Percentiles rank a stretch among this genome's conserved stretches.
phyloP scores from a whole-genome alignment of 2,888 invertebrate species.

The Nematopogon swammerdamellus region DNA sequence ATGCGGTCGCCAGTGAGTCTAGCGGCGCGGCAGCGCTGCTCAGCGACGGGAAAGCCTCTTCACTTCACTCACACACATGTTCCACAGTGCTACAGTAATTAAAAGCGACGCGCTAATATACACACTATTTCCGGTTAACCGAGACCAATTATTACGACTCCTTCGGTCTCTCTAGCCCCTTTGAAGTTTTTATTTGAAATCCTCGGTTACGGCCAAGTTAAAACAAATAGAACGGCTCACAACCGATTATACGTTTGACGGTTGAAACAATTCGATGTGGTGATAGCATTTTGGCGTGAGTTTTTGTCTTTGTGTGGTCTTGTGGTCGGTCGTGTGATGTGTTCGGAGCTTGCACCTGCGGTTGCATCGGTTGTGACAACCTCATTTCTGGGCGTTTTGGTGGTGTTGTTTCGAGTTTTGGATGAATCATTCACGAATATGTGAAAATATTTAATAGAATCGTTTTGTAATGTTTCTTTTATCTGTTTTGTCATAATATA shows the following conservation, averaged over 20 bases:
- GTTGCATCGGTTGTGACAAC: not conserved
- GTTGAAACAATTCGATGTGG: constrained; percentile 51
- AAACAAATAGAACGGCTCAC: constrained; percentile 52
- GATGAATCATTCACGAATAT: no score
- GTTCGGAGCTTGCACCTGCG: constrained; percentile 4
- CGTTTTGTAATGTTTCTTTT: no score
- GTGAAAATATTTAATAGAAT: no score
- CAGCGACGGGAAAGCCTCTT: no score
- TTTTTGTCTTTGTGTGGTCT: constrained; percentile 45
- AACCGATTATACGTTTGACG: constrained; percentile 47
- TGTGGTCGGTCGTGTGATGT: constrained; percentile 6
- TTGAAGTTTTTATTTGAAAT: constrained; percentile 54
- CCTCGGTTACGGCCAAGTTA: constrained; percentile 49
- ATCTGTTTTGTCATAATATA: no score
- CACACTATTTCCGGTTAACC: constrained; percentile 53
- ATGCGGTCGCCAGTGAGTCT: not conserved
- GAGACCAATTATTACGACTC: constrained; percentile 53
- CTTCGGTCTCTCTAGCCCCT: constrained; percentile 44
- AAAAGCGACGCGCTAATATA: constrained; percentile 50
- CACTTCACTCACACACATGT: no score
- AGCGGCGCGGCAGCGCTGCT: no score
- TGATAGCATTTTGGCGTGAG: constrained; percentile 43
- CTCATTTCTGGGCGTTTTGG: no score
- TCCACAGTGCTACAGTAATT: constrained; percentile 42
- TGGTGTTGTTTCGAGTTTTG: no score